These are phyloP conservation scores for Paramormyrops hopkinsi DNA, from an alignment of 2,797 vertebrate species.

Conservation along the genomic window DNA sequence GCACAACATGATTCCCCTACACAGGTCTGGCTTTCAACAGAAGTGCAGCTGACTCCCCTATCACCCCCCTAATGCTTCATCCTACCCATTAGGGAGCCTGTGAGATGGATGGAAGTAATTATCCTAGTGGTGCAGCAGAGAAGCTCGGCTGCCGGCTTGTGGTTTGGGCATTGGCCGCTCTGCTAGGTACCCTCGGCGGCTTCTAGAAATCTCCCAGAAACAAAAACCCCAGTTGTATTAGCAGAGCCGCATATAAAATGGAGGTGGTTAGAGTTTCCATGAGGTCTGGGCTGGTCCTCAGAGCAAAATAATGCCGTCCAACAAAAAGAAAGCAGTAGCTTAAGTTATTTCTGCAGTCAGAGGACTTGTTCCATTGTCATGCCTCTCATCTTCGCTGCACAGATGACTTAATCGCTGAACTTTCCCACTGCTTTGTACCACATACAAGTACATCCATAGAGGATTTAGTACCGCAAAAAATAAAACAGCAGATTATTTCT, in stretches of 20 bases:
- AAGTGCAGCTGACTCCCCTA: not conserved
- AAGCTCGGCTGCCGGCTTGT: not conserved
- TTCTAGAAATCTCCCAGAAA: not conserved
- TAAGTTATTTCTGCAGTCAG: not conserved
- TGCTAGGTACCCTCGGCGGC: not conserved
- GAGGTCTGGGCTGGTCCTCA: not conserved
- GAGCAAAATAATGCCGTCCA: not conserved
- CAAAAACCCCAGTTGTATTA: conserved; percentile 10
- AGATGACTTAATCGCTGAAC: not conserved
- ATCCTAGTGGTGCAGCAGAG: not conserved
- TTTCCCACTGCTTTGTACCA: not conserved
- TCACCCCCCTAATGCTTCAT: not conserved
- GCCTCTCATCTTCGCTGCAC: not conserved
- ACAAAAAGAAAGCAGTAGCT: not conserved
- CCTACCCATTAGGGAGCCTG: not conserved
- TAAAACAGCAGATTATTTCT: not conserved
- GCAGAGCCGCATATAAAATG: not conserved
- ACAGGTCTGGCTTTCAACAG: not conserved
- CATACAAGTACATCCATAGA: not conserved
- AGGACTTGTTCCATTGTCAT: not conserved
- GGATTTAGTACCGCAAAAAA: not conserved
- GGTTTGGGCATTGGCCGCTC: not conserved
- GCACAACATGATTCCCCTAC: not conserved
- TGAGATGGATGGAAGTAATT: conserved; percentile 12
- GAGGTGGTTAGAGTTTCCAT: not conserved